phyloP scores from a whole-genome alignment of 1,140 invertebrate species.

The Olivierus martensii region DNA sequence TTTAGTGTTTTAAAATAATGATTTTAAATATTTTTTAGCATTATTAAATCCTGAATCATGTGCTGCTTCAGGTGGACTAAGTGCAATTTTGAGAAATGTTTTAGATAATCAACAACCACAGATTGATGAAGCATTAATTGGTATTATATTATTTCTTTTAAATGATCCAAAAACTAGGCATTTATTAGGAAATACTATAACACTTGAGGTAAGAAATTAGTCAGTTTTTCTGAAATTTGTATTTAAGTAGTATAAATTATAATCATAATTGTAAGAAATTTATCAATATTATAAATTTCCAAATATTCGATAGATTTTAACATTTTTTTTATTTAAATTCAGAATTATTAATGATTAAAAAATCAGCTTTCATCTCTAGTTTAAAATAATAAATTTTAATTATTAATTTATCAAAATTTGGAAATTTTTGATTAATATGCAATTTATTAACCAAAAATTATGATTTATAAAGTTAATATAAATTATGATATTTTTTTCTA shows the following conservation, averaged over 20 bases:
- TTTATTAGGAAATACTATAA: conserved; percentile 48
- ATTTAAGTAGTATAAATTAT: neutral
- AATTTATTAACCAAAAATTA: too few relatives aligned
- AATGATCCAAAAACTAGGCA: conserved; percentile 67
- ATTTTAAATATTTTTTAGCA: conserved; percentile 36
- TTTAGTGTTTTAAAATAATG: neutral
- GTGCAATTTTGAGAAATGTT: conserved; percentile 61
- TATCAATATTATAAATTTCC: neutral
- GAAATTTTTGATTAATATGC: too few relatives aligned
- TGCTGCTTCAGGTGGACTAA: conserved; percentile 66
- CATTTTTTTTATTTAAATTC: too few relatives aligned
- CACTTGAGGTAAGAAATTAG: conserved; percentile 28
- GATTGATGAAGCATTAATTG: conserved; percentile 62
- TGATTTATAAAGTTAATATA: too few relatives aligned
- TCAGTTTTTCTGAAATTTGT: neutral
- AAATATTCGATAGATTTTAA: too few relatives aligned
- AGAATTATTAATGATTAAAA: too few relatives aligned
- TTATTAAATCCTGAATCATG: conserved; percentile 66
- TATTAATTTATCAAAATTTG: too few relatives aligned
- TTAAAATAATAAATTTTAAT: too few relatives aligned
- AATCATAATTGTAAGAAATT: neutral
- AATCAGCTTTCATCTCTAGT: too few relatives aligned
- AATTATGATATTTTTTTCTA: neutral
- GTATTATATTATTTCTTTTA: conserved; percentile 70
- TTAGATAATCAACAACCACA: conserved; percentile 54